These are phyloP conservation scores for Pollenia labialis DNA, from an alignment of 2,888 invertebrate species.

Conservation along the genomic window DNA sequence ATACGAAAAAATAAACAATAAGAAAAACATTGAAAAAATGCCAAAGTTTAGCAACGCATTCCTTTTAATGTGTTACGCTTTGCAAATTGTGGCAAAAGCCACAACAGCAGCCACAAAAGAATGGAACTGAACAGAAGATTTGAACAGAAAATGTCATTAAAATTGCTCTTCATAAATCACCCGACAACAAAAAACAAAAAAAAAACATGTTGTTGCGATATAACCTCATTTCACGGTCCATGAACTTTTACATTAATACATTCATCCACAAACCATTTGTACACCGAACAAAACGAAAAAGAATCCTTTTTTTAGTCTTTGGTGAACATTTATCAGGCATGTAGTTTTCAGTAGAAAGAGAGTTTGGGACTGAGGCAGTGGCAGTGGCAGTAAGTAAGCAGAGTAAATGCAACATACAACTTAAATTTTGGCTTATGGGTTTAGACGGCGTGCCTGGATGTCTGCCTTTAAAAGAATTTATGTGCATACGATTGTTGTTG, in stretches of 20 bases:
- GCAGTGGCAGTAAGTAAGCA: conserved; percentile 5
- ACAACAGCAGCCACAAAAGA: conserved; percentile 12
- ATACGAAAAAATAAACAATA: neutral
- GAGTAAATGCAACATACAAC: conserved; percentile 32
- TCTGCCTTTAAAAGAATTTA: conserved; percentile 32
- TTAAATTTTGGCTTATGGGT: conserved; percentile 43
- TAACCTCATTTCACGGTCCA: conserved; percentile 83
- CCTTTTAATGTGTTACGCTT: conserved; percentile 60
- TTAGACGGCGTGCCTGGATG: conserved; percentile 58
- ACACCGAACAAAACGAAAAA: conserved; percentile 6
- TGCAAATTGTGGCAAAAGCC: conserved; percentile 33
- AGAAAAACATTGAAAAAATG: conserved; percentile 36
- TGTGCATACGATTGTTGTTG: neutral
- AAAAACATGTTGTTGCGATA: conserved; percentile 77
- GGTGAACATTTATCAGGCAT: conserved; percentile 46
- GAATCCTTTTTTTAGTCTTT: conserved; percentile 31
- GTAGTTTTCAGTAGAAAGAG: neutral
- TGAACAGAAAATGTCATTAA: conserved; percentile 81
- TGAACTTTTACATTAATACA: conserved; percentile 76
- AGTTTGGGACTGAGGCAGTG: conserved; percentile 17
- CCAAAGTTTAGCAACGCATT: conserved; percentile 57
- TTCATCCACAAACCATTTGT: conserved; percentile 42
- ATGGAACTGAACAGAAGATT: conserved; percentile 39
- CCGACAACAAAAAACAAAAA: conserved; percentile 65
- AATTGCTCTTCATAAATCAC: conserved; percentile 83